A percentile compares a stretch with the other conserved stretches of the same genome.
phyloP scores from a whole-genome alignment of 2,797 vertebrate species.

The Pantherophis vulpinus region DNA sequence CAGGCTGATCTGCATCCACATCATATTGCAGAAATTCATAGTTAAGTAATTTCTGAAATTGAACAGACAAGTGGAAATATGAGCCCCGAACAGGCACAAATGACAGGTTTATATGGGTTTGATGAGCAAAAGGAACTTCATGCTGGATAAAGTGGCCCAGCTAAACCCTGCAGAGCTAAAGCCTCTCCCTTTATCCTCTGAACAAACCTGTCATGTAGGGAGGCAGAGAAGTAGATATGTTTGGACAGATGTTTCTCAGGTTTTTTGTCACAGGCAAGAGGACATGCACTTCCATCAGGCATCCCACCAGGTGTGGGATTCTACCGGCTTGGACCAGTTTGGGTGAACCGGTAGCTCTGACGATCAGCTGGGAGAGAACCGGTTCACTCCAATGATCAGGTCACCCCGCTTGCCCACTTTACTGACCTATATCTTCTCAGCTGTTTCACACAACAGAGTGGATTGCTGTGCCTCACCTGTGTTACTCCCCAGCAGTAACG shows the following conservation, averaged over 20 bases:
- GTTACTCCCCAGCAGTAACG: too few species aligned
- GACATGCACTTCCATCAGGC: not conserved
- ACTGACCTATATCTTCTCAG: too few species aligned
- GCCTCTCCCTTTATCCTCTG: not conserved
- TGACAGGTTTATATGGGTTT: not conserved
- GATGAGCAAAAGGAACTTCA: not conserved
- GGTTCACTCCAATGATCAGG: too few species aligned
- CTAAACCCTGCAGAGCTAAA: not conserved
- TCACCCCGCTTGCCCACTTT: too few species aligned
- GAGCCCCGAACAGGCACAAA: not conserved
- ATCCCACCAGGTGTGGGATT: not conserved
- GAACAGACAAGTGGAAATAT: not conserved
- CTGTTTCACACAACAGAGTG: too few species aligned
- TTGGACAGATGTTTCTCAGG: not conserved
- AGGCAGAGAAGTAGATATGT: not conserved
- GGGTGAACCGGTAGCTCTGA: too few species aligned
- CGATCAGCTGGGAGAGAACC: too few species aligned
- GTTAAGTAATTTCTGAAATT: slow-evolving; percentile 65
- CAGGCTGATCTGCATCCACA: slow-evolving; percentile 70
- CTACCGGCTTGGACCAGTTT: too few species aligned
- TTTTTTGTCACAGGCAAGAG: not conserved
- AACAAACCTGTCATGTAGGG: not conserved
- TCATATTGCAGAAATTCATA: slow-evolving; percentile 81
- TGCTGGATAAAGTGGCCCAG: not conserved
- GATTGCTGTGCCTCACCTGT: too few species aligned